Evolutionary conservation across 2,113 vertebrate species (phyloP).

Genomic region (Theristicus caerulescens): DNA sequence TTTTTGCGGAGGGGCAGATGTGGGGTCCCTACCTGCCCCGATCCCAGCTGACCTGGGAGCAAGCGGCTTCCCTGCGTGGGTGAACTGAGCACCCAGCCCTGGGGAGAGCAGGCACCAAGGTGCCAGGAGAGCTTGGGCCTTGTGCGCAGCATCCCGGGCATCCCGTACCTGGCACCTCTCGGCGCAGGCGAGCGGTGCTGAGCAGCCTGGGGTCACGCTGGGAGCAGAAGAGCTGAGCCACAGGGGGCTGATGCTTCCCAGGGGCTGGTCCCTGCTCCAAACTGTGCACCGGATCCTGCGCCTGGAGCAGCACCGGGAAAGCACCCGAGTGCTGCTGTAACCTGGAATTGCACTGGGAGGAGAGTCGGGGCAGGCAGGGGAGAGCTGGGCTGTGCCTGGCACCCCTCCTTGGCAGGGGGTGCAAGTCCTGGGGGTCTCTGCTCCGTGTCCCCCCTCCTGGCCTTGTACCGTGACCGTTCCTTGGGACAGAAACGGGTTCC

Average conservation of each 20-base stretch:
- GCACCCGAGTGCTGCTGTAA: not conserved
- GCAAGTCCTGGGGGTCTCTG: not conserved
- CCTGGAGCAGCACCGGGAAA: not conserved
- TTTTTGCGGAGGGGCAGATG: not conserved
- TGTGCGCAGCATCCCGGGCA: not conserved
- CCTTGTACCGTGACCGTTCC: not conserved
- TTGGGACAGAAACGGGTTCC: not conserved
- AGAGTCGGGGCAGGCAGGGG: not conserved
- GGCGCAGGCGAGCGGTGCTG: not conserved
- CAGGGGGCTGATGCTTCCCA: not conserved
- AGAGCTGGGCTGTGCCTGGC: not conserved
- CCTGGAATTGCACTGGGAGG: not conserved
- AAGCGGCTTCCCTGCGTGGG: not conserved
- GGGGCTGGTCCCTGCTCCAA: not conserved
- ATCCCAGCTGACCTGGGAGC: not conserved
- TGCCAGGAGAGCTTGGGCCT: not conserved
- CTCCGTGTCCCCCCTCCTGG: not conserved
- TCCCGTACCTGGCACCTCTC: not conserved
- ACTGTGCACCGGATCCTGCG: not conserved
- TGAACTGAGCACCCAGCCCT: not conserved
- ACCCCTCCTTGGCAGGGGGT: fast-evolving
- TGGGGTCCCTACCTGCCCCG: not conserved
- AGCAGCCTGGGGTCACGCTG: not conserved
- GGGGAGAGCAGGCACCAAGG: not conserved
- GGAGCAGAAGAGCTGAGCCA: not conserved